Conservation (phyloP, 2,888 invertebrate genomes). For the Phymatocera aterrima region DNA sequence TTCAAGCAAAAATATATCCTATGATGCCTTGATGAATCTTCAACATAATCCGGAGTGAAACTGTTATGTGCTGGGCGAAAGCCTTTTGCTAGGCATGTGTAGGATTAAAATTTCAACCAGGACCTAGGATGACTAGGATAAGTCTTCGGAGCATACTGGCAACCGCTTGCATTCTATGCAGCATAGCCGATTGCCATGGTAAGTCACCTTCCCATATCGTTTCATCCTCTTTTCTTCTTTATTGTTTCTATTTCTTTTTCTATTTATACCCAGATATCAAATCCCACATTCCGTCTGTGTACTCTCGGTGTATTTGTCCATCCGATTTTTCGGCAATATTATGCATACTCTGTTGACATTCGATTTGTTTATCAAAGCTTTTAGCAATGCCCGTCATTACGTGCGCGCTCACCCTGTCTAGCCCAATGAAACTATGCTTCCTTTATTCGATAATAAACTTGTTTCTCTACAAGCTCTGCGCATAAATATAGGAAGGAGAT, state of each 20-base stretch:
- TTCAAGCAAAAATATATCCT: neutral
- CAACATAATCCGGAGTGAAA: neutral
- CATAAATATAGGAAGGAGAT: conserved; percentile 8
- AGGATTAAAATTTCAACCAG: conserved; percentile 53
- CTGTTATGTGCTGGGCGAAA: neutral
- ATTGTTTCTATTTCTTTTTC: neutral
- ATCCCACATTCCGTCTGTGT: too few species aligned
- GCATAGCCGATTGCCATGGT: conserved; percentile 55
- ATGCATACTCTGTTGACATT: too few species aligned
- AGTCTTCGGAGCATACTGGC: conserved; percentile 59
- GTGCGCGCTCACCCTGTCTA: neutral
- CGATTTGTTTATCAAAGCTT: conserved; percentile 5
- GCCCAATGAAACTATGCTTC: neutral
- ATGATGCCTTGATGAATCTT: neutral
- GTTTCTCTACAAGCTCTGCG: neutral
- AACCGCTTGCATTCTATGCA: conserved; percentile 58
- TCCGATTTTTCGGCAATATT: neutral
- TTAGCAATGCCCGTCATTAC: conserved; percentile 9
- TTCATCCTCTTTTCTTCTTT: neutral
- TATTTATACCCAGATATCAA: neutral
- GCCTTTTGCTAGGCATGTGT: conserved; percentile 49
- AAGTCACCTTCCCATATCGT: conserved; percentile 28
- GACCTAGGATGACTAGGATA: conserved; percentile 63
- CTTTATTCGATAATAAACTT: conserved; percentile 6
- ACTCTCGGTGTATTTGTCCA: conserved; percentile 9